Conservation (phyloP, 2,113 vertebrate species). For the Hoplias malabaricus region DNA sequence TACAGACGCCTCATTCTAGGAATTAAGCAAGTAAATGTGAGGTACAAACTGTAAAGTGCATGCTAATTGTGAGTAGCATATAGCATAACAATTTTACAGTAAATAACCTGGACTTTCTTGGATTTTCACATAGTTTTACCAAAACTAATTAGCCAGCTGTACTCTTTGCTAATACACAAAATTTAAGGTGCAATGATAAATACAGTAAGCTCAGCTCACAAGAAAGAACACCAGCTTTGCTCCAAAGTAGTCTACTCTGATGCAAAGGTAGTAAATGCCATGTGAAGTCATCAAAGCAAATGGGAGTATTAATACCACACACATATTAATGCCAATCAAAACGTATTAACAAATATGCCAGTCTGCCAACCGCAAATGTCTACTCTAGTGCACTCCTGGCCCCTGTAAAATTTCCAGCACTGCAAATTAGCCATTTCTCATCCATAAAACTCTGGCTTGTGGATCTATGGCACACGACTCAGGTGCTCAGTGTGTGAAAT, state of each 20-base stretch:
- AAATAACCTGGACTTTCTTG: too few relatives aligned
- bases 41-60: too few relatives aligned
- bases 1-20: too few relatives aligned
- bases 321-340: constrained; percentile 42
- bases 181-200: too few relatives aligned
- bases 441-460: constrained; percentile 39
- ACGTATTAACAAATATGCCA: constrained; percentile 26
- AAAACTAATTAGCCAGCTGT: too few relatives aligned
- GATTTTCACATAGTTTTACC: too few relatives aligned
- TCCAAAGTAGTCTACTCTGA: constrained; percentile 21
- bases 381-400: constrained; percentile 10
- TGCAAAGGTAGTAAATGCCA: constrained; percentile 19
- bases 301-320: constrained; percentile 25
- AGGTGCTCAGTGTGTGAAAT: background rate
- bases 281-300: constrained; percentile 33
- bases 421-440: constrained; percentile 30
- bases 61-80: too few relatives aligned
- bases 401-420: constrained; percentile 27
- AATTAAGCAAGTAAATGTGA: too few relatives aligned
- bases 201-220: constrained; percentile 23
- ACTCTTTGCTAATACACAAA: too few relatives aligned
- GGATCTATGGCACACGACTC: constrained; percentile 4
- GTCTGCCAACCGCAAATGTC: constrained; percentile 36
- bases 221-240: constrained; percentile 11
- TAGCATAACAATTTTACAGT: too few relatives aligned